Conservation (phyloP, 2,113 vertebrate genomes). For the Parotia lawesii region DNA sequence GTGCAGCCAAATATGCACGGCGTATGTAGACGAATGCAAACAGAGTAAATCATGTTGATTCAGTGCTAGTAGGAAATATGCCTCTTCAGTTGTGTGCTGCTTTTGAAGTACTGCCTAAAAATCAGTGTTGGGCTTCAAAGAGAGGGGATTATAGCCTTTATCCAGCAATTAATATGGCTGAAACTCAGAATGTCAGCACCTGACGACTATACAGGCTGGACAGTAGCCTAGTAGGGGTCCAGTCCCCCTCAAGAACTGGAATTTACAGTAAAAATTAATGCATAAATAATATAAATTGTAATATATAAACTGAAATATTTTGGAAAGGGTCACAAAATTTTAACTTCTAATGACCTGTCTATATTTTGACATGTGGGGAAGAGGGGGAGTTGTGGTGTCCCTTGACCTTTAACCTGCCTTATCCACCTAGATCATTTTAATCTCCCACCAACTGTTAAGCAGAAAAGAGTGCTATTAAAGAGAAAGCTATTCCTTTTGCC, state of each 20-base stretch:
- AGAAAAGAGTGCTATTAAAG: conserved; percentile 81
- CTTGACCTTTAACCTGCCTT: conserved; percentile 78
- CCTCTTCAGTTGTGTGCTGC: conserved; percentile 75
- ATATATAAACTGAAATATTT: conserved; percentile 55
- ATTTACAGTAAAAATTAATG: conserved; percentile 69
- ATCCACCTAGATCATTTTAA: conserved; percentile 84
- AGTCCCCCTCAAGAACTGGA: conserved; percentile 78
- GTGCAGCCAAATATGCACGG: conserved; percentile 75
- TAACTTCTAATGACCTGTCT: conserved; percentile 57
- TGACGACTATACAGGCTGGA: conserved; percentile 82
- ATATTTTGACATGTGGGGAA: conserved; percentile 68
- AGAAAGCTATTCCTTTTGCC: conserved; percentile 73
- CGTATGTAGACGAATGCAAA: conserved; percentile 72
- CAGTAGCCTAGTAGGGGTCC: conserved; percentile 83
- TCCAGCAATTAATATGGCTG: conserved; percentile 96
- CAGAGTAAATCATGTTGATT: conserved; percentile 76
- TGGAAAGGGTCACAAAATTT: conserved; percentile 32
- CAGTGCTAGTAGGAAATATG: conserved; percentile 75
- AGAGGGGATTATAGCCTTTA: conserved; percentile 90
- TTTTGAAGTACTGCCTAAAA: conserved; percentile 89
- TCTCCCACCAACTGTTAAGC: conserved; percentile 88
- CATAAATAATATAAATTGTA: conserved; percentile 1
- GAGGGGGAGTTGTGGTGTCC: conserved; percentile 76
- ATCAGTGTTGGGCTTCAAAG: conserved; percentile 92
- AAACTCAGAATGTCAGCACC: conserved; percentile 87